phyloP scores from a whole-genome alignment of 2,797 vertebrate genomes.

The Thaleichthys pacificus region DNA sequence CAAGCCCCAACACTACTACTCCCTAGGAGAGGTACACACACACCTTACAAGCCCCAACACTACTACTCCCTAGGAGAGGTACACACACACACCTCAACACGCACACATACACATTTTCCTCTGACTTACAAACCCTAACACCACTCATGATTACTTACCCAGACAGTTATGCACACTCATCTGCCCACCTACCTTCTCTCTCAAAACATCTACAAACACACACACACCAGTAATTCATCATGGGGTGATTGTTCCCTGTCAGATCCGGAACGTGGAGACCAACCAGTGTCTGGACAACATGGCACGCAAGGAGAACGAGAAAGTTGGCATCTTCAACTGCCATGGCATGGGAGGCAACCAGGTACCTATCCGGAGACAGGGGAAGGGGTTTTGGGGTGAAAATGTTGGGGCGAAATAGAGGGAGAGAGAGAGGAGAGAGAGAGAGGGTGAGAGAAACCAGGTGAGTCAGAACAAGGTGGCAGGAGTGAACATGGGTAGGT shows the following conservation, averaged over 20 bases:
- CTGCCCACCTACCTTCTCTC: no score
- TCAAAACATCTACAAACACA: neutral
- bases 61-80: no score
- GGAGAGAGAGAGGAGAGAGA: no score
- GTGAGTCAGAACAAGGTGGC: neutral
- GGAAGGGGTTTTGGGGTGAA: neutral
- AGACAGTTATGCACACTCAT: neutral
- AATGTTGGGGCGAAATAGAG: no score
- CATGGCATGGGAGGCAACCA: slow-evolving; percentile 99
- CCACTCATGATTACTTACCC: neutral
- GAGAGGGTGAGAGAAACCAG: no score
- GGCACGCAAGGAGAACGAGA: slow-evolving; percentile 99
- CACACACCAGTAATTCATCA: slow-evolving; percentile 1
- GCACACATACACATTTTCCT: neutral
- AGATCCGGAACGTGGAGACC: slow-evolving; percentile 99
- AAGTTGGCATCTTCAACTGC: slow-evolving; percentile 99
- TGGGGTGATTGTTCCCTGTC: slow-evolving; percentile 38
- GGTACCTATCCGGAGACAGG: slow-evolving; percentile 63
- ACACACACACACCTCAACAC: slow-evolving; percentile 10
- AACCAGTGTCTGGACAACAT: slow-evolving; percentile 99
- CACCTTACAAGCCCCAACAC: no score
- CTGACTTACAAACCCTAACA: neutral
- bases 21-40: neutral
- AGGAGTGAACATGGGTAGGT: neutral
- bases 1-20: neutral